phyloP scores from a whole-genome alignment of 2,888 invertebrate genomes.

The Andrena camellia region DNA sequence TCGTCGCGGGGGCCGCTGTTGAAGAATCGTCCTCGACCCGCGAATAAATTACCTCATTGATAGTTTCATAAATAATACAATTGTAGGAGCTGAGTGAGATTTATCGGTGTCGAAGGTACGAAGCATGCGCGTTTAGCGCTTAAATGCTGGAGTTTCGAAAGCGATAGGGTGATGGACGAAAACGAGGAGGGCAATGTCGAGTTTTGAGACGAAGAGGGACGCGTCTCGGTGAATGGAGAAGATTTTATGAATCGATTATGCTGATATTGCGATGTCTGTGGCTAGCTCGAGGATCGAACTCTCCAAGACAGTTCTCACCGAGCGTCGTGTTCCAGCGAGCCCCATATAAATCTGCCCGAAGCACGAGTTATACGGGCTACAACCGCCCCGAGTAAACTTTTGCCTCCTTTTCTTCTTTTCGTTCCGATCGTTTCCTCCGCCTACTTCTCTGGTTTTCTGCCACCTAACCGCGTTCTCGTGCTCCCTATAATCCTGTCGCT shows the following conservation, averaged over 20 bases:
- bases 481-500: too few relatives aligned
- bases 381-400: conserved; percentile 49
- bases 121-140: background rate
- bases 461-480: background rate
- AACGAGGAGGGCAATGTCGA: background rate
- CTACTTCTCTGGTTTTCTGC: conserved; percentile 16
- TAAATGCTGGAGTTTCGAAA: background rate
- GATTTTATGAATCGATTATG: conserved; percentile 21
- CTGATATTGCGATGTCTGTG: conserved; percentile 24
- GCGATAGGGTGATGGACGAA: background rate
- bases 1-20: conserved; percentile 34
- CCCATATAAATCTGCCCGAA: conserved; percentile 62
- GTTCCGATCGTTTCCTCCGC: conserved; percentile 7
- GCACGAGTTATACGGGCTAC: conserved; percentile 60
- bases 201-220: background rate
- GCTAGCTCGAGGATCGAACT: conserved; percentile 35
- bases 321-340: conserved; percentile 58
- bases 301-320: conserved; percentile 66
- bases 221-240: background rate
- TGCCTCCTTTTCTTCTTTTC: background rate
- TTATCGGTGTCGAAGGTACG: conserved; percentile 10
- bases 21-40: conserved; percentile 44
- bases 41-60: conserved; percentile 60
- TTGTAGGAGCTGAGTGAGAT: conserved; percentile 29
- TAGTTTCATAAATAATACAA: conserved; percentile 55